Evolutionary conservation across 2,797 vertebrate species (phyloP), one percentile per base, ranked within the genome.

Genomic region (Triplophysa bombifrons): DNA sequence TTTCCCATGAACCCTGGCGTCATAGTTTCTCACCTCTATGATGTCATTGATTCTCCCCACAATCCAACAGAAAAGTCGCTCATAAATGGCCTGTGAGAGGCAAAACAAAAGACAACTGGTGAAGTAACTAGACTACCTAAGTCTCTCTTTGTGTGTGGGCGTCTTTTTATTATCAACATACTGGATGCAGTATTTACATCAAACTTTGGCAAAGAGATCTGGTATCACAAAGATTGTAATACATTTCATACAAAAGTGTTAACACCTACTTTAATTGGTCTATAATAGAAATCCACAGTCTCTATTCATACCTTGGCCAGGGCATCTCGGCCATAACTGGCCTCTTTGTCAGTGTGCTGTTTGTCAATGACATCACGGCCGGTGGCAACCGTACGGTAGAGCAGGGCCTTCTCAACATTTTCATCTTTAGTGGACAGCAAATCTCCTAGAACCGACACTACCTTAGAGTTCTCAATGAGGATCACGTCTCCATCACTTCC

Each of bases 31-130:
- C 87, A 99, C 96, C 78, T 98, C 96, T 1, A 99, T 99, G 19
- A 98, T 87, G 46, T 95, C 95, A 44, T 99, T 99, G 87, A 99
- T 99, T 61, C 96, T 94, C 2, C 93, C 94, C 76, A 99, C 98
- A 0, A 99, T 99, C 98, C 98, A 99, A 87, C 97, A 97, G 83
- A 99, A 99, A 80, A 99, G 94, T 0, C 97, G 96, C 80, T 99
- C 98, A 0, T 99, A 99, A 88, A 98, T 99, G 3, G 98, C 98
- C 98, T 99, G 90, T 19, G 76, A 86, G 79, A 3, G 17, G 71
- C 34, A 72, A 55, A 55, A 55, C 2, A 20, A 55, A 53, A 53
- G 5, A 53, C 4, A 3, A 53, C 3, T 53, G 19, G 16, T 2
- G 5, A 2, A n/a, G 8, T 19, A 48, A 48, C 46, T 48, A 48